Evolutionary conservation across 2,888 invertebrate species (phyloP), one percentile per base, ranked within the genome.

Genomic region (Amaurobius ferox): DNA sequence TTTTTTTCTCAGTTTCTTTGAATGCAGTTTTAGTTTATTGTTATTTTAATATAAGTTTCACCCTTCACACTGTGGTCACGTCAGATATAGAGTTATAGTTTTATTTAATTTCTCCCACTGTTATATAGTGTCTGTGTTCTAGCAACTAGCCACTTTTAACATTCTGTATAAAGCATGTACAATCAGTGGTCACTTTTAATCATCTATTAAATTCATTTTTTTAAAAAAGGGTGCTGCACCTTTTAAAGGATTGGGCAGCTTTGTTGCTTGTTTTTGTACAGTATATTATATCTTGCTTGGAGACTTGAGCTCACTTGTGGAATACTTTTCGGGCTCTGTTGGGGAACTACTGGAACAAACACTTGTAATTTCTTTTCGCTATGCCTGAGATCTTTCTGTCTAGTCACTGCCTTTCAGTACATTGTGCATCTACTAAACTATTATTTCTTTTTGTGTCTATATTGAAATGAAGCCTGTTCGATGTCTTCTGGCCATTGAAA

Each of bases 111-210:
- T 28, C n/a, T n/a, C n/a, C 66, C 30, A 13, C 16, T 66, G 9
- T 29, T 35, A n/a, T n/a, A 19, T 29, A 71, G 30, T 71, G 71
- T 71, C 16, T 67, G 55, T 81, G 61, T 74, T 73, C 68, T 68
- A 81, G 74, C 40, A 68, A 68, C 35, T 83, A 83, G 62, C 76
- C 70, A 85, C 67, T 85, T 85, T 61, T 67, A 78, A 23, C 55
- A 72, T 78, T 85, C 72, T 85, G 77, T 83, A 83, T 67, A 85
- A 85, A 85, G 85, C 85, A 85, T 85, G 77, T 78, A 85, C 85
- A 85, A 85, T 85, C 85, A 85, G 85, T 77, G 81, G 76, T 83
- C 67, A 74, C 76, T 83, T 79, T 83, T 68, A 64, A 83, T 79
- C 48, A 66, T 83, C 62, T 74, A 67, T 79, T 79, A 35, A 68